Evolutionary conservation across 1,140 invertebrate genomes (phyloP), one percentile per base, ranked within the genome.

Genomic region (Cheumatopsyche charites): DNA sequence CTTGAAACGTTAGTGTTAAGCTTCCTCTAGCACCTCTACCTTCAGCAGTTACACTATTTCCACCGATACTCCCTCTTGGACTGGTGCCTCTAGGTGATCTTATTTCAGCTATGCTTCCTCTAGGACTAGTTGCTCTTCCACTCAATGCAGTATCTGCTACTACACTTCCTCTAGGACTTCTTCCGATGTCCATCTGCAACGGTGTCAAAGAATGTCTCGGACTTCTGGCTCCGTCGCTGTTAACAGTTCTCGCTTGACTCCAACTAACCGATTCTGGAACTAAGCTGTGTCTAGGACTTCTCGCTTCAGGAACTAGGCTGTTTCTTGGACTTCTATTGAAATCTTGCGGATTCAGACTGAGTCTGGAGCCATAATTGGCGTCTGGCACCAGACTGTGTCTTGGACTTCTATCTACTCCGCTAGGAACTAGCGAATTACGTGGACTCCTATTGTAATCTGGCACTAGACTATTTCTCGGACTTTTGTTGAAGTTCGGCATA

Each of bases 261-360:
- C 85, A 87, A 2, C 78, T 81, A 1, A 81, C 82, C 0, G 82
- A 82, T 70, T 87, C 86, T 0, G 88, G 88, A 0, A 88, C 81
- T 61, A 90, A 77, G 71, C 88, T 89, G 74, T 89, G 85, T 72
- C 88, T 80, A 0, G 88, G 87, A 74, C 85, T 88, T 69, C 87
- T 82, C 36, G 77, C 73, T 36, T 88, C 87, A 7, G 87, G 86
- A 5, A 88, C 84, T 69, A 89, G 79, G 79, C 88, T 89, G 73
- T 89, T 90, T 63, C 89, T 82, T 0, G 88, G 88, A 80, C 87
- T 89, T 25, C 88, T 80, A 73, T 87, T 89, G 73, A 88, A 88
- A 52, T 85, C 83, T 58, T 85, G 83, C 9, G 84, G 86, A 45
- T 88, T 82, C 29, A 89, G 71, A 26, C 86, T 88, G 55, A 88